Base-by-base conservation (phyloP, 2,797 vertebrate genomes). In the Acanthiza pusilla region DNA sequence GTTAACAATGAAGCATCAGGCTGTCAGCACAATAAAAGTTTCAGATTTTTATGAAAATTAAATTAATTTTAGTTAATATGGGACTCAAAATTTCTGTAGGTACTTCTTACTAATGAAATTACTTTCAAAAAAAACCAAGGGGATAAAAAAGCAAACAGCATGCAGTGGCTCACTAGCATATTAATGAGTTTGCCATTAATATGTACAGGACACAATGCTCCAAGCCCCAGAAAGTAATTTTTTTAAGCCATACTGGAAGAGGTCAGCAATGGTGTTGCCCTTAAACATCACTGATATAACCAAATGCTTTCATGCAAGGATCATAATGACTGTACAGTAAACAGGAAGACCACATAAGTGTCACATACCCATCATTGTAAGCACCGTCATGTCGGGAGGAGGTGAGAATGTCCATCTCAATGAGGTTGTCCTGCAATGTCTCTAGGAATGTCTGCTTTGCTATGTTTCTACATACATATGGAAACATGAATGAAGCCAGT, bases 401-500 rank as follows among this genome's bases (percentile, higher is more conserved):
- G 98, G 99, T 98, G 98, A 99, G 99, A 98, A 99, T 99, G 98
- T 99, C 99, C 99, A 99, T 99, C 99, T 99, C 99, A 99, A 99
- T 99, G 98, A 99, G 98, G 99, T 99, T 99, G 99, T 99, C 99
- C 98, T 99, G 99, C 98, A 99, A 99, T 98, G 98, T 99, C 99
- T 99, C 99, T 99, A 99, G 99, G 99, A 99, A 99, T 98, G 99
- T 98, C 99, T 99, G 99, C 99, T 99, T 99, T 99, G 99, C 98
- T 99, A 99, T 99, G 98, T 99, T 99, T 99, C 99, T 99, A 99
- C 98, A 98, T 98, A 99, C 98, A 99, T 98, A 98, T 99, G 99
- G 98, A 99, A 98, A 98, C 98, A 98, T 98, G 98, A 98, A 98
- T 99, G 99, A 98, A 98, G 98, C 98, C 96, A 96, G 98, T 99